Conservation (phyloP, 2,888 invertebrate species). For the Pheosia tremula region DNA sequence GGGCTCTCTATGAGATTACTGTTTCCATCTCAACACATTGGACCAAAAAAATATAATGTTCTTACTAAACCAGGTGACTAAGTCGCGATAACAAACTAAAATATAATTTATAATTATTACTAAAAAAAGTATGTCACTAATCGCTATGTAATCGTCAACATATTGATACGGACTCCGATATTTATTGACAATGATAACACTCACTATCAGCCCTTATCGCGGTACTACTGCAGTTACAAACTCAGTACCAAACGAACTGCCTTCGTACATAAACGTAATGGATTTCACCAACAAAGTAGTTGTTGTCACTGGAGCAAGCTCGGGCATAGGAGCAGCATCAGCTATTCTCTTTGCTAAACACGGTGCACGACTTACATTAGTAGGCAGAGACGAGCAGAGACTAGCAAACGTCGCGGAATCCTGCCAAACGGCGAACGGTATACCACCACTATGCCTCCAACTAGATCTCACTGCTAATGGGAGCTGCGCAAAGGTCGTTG, state of each 20-base stretch:
- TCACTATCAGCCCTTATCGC: conserved; percentile 14
- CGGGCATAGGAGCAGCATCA: conserved; percentile 64
- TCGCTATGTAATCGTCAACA: neutral
- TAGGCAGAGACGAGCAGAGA: conserved; percentile 59
- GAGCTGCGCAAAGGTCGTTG: conserved; percentile 86
- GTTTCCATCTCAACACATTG: too few species aligned
- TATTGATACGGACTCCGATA: neutral
- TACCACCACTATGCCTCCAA: conserved; percentile 62
- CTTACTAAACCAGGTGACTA: neutral
- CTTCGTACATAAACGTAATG: conserved; percentile 39
- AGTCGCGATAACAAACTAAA: neutral
- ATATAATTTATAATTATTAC: neutral
- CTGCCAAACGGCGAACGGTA: conserved; percentile 44
- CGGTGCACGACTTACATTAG: conserved; percentile 54
- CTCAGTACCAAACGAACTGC: conserved; percentile 7
- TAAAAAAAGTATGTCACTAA: neutral
- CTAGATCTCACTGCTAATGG: conserved; percentile 86
- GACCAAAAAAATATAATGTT: too few species aligned
- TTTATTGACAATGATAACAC: conserved; percentile 18
- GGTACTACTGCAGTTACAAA: neutral
- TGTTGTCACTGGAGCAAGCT: conserved; percentile 64
- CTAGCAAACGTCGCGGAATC: conserved; percentile 45
- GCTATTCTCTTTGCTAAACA: conserved; percentile 56
- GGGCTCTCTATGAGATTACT: conserved; percentile 9
- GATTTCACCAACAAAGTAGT: conserved; percentile 64